phyloP scores from a whole-genome alignment of 2,113 vertebrate genomes.

The Crotalus tigris region DNA sequence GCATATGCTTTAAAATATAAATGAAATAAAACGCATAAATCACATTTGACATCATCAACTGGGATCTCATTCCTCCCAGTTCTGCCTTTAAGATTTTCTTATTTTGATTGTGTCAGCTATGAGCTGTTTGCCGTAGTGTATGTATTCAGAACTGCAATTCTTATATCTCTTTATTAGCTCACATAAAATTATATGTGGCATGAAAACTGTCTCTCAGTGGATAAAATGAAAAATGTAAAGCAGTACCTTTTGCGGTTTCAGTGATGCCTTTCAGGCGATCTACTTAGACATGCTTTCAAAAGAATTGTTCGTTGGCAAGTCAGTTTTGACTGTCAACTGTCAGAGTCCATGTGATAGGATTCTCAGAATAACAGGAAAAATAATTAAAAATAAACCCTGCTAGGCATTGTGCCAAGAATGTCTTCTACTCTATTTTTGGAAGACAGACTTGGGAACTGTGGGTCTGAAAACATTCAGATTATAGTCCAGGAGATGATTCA shows the following conservation, averaged over 20 bases:
- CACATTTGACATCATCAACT: not conserved
- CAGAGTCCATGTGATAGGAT: not conserved
- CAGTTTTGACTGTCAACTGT: not conserved
- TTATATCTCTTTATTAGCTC: not conserved
- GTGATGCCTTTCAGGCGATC: not conserved
- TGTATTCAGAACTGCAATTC: not conserved
- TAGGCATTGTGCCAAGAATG: slow-evolving; percentile 10
- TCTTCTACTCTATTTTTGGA: not conserved
- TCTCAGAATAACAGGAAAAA: not conserved
- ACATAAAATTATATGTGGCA: not conserved
- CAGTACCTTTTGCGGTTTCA: not conserved
- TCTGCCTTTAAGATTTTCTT: not conserved
- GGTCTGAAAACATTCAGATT: slow-evolving; percentile 8
- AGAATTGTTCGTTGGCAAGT: not conserved
- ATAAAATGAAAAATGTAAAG: slow-evolving; percentile 4
- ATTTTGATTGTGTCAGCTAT: not conserved
- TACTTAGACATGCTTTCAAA: not conserved
- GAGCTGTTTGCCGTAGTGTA: not conserved
- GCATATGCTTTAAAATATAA: not conserved
- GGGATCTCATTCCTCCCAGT: not conserved
- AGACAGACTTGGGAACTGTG: not conserved
- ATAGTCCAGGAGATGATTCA: not conserved
- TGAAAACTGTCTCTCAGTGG: not conserved
- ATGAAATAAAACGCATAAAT: not conserved
- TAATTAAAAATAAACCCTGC: not conserved